Percentiles rank a stretch among this genome's conserved stretches.
phyloP scores from a whole-genome alignment of 2,113 vertebrate genomes.

The Chrysemys picta region DNA sequence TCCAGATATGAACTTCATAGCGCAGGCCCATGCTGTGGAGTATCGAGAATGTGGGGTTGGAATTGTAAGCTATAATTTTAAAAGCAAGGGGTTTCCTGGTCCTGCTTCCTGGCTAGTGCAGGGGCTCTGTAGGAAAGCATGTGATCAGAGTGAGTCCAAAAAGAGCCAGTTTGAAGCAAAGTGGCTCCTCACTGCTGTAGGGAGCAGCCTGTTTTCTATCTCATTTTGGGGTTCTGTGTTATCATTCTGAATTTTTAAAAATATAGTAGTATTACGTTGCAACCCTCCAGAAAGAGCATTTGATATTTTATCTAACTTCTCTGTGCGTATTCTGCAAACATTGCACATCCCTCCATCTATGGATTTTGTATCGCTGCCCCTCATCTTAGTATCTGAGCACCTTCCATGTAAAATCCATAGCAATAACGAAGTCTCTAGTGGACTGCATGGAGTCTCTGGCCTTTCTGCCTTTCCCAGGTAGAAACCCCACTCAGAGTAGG shows the following conservation, averaged over 20 bases:
- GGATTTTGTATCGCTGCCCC: neutral
- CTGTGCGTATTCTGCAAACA: too few relatives aligned
- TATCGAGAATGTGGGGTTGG: neutral
- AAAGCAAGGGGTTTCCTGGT: neutral
- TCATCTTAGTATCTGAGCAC: neutral
- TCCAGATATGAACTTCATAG: too few relatives aligned
- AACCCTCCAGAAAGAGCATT: too few relatives aligned
- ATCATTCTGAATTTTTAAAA: neutral
- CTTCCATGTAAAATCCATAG: neutral
- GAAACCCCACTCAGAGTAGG: neutral
- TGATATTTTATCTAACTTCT: too few relatives aligned
- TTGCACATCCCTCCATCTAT: neutral
- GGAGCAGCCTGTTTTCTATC: neutral
- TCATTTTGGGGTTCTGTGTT: neutral
- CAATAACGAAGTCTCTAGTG: neutral
- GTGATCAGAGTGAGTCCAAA: neutral
- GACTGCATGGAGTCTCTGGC: neutral
- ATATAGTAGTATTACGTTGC: too few relatives aligned
- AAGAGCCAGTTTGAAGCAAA: neutral
- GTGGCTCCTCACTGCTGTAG: neutral
- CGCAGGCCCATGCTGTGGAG: neutral
- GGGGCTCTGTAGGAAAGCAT: neutral
- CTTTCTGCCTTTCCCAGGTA: neutral
- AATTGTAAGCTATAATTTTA: neutral
- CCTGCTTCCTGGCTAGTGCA: neutral